These are phyloP conservation scores for Ceyx erithaca DNA, from an alignment of 2,797 vertebrate species.

Conservation along the genomic window DNA sequence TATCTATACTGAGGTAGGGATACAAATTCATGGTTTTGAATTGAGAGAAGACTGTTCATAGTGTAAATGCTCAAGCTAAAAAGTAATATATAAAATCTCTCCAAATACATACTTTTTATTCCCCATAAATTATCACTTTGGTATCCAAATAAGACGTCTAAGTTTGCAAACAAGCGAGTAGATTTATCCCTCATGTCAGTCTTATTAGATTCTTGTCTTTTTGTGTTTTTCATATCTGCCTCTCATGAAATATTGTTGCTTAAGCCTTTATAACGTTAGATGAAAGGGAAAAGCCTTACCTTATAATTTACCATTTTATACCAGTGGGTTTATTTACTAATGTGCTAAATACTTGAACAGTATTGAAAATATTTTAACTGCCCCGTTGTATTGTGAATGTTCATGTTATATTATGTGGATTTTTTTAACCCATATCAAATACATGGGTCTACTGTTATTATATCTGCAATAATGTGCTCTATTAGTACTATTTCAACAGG, in stretches of 20 bases:
- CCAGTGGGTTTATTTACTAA: background rate
- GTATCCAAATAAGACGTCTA: background rate
- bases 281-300: background rate
- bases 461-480: background rate
- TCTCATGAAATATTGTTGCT: background rate
- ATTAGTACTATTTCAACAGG: background rate
- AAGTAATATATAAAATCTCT: background rate
- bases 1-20: background rate
- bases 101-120: background rate
- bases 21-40: background rate
- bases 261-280: background rate
- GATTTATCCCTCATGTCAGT: background rate
- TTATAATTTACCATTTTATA: conserved; percentile 8
- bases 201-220: background rate
- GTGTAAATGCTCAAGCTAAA: background rate
- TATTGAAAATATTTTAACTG: background rate
- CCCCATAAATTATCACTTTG: background rate
- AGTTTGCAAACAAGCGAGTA: background rate
- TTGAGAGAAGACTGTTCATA: fast-evolving
- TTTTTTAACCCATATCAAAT: background rate
- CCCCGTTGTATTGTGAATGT: background rate
- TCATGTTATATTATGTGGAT: background rate
- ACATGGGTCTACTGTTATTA: background rate
- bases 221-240: background rate
- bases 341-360: background rate